Percentiles rank a stretch among this genome's conserved stretches.
These are phyloP conservation scores for Vulpes lagopus DNA, from an alignment of 2,113 vertebrate genomes.

Conservation along the genomic window DNA sequence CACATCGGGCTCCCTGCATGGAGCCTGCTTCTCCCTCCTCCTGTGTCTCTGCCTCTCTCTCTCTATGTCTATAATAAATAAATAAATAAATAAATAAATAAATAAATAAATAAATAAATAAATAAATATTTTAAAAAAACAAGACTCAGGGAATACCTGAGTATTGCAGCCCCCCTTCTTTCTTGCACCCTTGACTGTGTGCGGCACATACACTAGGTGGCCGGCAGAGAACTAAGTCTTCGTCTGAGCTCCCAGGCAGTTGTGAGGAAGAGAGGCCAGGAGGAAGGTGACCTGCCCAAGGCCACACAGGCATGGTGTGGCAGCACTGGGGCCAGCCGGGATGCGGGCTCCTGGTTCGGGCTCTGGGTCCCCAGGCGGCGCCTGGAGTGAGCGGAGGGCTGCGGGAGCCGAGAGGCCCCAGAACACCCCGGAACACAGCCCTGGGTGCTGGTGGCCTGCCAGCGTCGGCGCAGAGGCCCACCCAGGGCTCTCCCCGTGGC, in stretches of 20 bases:
- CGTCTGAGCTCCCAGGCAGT: not conserved
- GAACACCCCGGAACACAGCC: not conserved
- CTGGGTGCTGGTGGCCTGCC: constrained; percentile 65
- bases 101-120: no score
- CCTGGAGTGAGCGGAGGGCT: not conserved
- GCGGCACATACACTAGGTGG: not conserved
- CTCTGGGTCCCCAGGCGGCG: not conserved
- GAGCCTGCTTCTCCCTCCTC: no score
- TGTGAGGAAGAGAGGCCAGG: not conserved
- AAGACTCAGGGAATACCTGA: not conserved
- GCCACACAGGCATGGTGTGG: not conserved
- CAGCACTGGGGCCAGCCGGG: not conserved
- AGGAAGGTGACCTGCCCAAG: not conserved
- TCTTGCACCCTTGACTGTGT: not conserved
- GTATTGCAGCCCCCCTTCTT: not conserved
- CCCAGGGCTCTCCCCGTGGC: constrained; percentile 73
- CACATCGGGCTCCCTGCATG: no score
- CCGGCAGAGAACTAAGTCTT: not conserved
- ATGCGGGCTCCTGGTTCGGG: not conserved
- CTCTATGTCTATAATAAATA: no score
- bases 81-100: no score
- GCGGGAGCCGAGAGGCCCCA: not conserved
- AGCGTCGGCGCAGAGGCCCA: constrained; percentile 11
- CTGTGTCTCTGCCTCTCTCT: no score
- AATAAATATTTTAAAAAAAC: no score